Base-by-base conservation (phyloP, 2,113 vertebrate species). In the Muscicapa adusta region DNA sequence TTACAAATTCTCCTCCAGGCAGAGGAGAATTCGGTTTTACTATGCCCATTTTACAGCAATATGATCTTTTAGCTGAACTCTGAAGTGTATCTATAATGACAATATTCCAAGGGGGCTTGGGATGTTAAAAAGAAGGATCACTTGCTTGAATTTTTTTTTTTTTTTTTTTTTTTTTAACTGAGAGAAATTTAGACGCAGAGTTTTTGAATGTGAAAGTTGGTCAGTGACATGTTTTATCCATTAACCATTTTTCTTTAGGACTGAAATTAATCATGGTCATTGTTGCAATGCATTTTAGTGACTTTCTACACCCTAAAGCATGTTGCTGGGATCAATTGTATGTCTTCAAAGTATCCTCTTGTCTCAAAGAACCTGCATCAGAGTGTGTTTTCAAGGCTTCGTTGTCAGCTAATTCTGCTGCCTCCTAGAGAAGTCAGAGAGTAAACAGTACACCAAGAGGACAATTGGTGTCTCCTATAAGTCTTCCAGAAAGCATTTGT, bases 21-120 rank as follows among this genome's bases (percentile, higher is more conserved):
- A 51, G 50, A 51, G 50, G 9, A 51, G 50, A 51, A 51, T 28
- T 93, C 95, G 91, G 88, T 92, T 97, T 96, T 96, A 95, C 95
- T 90, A 79, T 88, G 73, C 93, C 91, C 91, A 85, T 91, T 97
- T 97, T 93, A 95, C 96, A 97, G 93, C 94, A 95, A 96, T 93
- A 97, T 92, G 92, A 96, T 96, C 89, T 96, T 92, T 84, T 63
- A 96, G 97, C 82, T 94, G 91, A 93, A 92, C 74, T 95, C 91
- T 84, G 92, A 97, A 96, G 82, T 94, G 91, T 91, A 85, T 96
- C 91, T 70, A 77, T 84, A 92, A 86, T 88, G 75, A 72, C 45
- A 63, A 91, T 77, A 84, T 97, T 95, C 22, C 54, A 88, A 89
- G 18, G 40, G 75, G 33, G 36, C 14, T 77, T 75, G 31, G 43